These are phyloP conservation scores for Acanthosepion lycidas DNA, from an alignment of 2,888 invertebrate genomes.

Conservation along the genomic window DNA sequence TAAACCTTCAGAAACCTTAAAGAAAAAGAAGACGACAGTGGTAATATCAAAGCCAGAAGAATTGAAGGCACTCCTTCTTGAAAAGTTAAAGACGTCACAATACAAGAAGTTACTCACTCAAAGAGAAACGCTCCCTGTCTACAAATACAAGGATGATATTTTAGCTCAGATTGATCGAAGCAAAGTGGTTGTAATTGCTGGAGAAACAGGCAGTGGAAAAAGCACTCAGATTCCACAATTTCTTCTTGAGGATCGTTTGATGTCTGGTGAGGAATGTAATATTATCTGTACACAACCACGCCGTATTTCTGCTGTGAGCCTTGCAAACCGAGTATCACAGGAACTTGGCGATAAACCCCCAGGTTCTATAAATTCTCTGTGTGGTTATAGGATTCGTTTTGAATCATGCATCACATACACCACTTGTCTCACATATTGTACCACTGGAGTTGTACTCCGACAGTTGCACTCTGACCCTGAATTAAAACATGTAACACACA, in stretches of 20 bases:
- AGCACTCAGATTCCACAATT: conserved; percentile 74
- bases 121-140: conserved; percentile 68
- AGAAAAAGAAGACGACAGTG: not conserved
- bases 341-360: conserved; percentile 67
- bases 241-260: conserved; percentile 64
- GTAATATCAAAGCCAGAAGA: not conserved
- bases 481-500: conserved; percentile 66
- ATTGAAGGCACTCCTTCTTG: conserved; percentile 48
- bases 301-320: conserved; percentile 70
- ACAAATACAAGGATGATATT: conserved; percentile 60
- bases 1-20: not conserved
- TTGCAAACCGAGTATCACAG: conserved; percentile 69
- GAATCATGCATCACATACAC: conserved; percentile 65
- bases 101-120: conserved; percentile 59
- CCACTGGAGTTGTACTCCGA: conserved; percentile 89
- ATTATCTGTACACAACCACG: conserved; percentile 72
- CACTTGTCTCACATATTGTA: conserved; percentile 81
- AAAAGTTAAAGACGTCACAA: conserved; percentile 49
- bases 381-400: conserved; percentile 70
- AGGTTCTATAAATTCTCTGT: conserved; percentile 60
- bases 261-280: conserved; percentile 58
- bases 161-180: conserved; percentile 59
- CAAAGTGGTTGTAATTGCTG: conserved; percentile 70
- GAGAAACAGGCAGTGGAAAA: conserved; percentile 74
- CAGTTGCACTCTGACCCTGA: conserved; percentile 82